A percentile compares a stretch with the other conserved stretches of the same genome.
These are phyloP conservation scores for Drosophila nasuta DNA, from an alignment of 1,140 invertebrate genomes.

Conservation along the genomic window DNA sequence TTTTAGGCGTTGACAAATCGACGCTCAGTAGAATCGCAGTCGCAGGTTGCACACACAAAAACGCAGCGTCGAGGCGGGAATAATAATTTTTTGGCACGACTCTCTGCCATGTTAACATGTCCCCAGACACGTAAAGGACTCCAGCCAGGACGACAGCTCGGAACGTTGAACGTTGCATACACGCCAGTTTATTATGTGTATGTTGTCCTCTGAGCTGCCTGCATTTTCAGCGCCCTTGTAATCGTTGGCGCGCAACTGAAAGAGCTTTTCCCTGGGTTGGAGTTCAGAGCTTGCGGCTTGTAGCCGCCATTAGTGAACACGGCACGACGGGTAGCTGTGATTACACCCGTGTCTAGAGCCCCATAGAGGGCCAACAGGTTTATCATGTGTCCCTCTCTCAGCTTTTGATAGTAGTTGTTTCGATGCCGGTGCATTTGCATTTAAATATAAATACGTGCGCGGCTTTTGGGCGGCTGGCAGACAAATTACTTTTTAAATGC, in stretches of 20 bases:
- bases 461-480: conserved; percentile 71
- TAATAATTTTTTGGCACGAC: conserved; percentile 84
- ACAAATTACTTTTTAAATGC: conserved; percentile 85
- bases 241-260: conserved; percentile 9
- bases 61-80: conserved; percentile 72
- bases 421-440: conserved; percentile 65
- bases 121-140: conserved; percentile 76
- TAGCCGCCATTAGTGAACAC: conserved; percentile 84
- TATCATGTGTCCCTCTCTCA: conserved; percentile 36
- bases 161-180: conserved; percentile 68
- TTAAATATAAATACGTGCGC: conserved; percentile 82
- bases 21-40: conserved; percentile 49
- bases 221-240: conserved; percentile 70
- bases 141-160: conserved; percentile 28
- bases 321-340: conserved; percentile 67
- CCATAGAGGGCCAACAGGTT: conserved; percentile 48
- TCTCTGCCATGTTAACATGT: conserved; percentile 85
- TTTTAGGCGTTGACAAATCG: conserved; percentile 84
- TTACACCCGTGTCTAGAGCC: conserved; percentile 54
- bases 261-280: conserved; percentile 2
- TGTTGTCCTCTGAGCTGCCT: conserved; percentile 54
- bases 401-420: conserved; percentile 24
- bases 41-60: conserved; percentile 70
- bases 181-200: conserved; percentile 74
- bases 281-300: conserved; percentile 79